Conservation (phyloP, 2,888 invertebrate genomes). For the Chrysotoxum bicinctum region DNA sequence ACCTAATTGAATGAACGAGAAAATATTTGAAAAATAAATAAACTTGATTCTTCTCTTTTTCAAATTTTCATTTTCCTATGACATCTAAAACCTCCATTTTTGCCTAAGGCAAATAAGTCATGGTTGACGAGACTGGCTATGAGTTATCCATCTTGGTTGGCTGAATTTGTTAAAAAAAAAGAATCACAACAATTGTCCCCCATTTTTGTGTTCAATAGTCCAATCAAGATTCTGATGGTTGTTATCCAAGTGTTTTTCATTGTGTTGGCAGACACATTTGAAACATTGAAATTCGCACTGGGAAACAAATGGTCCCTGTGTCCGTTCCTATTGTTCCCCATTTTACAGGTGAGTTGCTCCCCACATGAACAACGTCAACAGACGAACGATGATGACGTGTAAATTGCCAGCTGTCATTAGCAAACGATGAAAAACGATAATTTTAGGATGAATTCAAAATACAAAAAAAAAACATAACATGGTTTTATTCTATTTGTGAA, state of each 20-base stretch:
- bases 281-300: conserved; percentile 47
- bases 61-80: too few species aligned
- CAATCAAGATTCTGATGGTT: conserved; percentile 51
- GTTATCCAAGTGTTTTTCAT: conserved; percentile 32
- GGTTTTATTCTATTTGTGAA: neutral
- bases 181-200: conserved; percentile 15
- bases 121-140: conserved; percentile 24
- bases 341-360: conserved; percentile 51
- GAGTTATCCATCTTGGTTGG: conserved; percentile 56
- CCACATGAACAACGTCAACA: neutral
- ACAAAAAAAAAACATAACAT: neutral
- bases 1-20: too few species aligned
- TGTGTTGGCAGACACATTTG: conserved; percentile 49
- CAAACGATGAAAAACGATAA: conserved; percentile 11
- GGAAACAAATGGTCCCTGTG: conserved; percentile 30
- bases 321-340: conserved; percentile 42
- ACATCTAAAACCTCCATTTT: neutral
- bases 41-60: too few species aligned
- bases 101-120: conserved; percentile 4
- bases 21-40: too few species aligned
- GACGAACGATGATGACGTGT: conserved; percentile 30
- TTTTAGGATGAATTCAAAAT: conserved; percentile 45
- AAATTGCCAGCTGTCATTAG: conserved; percentile 64
- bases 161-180: conserved; percentile 23
- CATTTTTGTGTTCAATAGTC: conserved; percentile 37